These are phyloP conservation scores for Agelas oroides DNA, from an alignment of 37 sponge, comb jelly and placozoan species.

Conservation along the genomic window DNA sequence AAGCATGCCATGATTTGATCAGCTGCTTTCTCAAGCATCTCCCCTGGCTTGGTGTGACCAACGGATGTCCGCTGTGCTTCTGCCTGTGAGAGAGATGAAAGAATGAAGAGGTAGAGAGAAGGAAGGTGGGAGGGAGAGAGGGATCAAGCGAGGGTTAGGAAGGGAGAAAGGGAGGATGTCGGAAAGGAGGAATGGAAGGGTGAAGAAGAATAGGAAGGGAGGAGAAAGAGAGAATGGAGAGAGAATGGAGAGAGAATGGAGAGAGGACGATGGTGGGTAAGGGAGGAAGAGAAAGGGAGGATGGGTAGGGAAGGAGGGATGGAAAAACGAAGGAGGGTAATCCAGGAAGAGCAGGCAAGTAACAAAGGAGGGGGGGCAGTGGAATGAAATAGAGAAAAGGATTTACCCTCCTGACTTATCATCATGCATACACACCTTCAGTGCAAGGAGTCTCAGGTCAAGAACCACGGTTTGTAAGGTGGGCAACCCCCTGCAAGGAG, in stretches of 20 bases:
- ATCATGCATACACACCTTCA: conserved; percentile 28
- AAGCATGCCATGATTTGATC: conserved; percentile 93
- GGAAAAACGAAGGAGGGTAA: too few species aligned
- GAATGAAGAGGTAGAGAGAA: not conserved
- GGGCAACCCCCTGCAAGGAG: conserved; percentile 62
- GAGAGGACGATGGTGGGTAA: not conserved
- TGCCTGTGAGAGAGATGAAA: conserved; percentile 26
- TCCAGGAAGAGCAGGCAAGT: too few species aligned
- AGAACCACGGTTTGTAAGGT: conserved; percentile 48
- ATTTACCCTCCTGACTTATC: too few species aligned
- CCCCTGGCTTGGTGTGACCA: conserved; percentile 66
- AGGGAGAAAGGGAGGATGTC: not conserved
- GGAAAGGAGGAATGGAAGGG: not conserved
- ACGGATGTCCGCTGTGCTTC: conserved; percentile 14
- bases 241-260: not conserved
- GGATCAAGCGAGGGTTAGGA: not conserved
- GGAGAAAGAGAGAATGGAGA: not conserved
- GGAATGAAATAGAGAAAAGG: too few species aligned
- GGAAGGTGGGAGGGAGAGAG: not conserved
- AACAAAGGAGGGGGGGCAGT: too few species aligned
- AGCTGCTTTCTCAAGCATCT: conserved; percentile 86
- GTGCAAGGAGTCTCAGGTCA: conserved; percentile 74
- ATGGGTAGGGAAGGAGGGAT: not conserved
- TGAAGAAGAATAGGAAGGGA: not conserved
- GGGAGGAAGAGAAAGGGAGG: too few species aligned